Evolutionary conservation across 2,888 invertebrate species (phyloP), one percentile per base, ranked within the genome.

Genomic region (Frankliniella intonsa): DNA sequence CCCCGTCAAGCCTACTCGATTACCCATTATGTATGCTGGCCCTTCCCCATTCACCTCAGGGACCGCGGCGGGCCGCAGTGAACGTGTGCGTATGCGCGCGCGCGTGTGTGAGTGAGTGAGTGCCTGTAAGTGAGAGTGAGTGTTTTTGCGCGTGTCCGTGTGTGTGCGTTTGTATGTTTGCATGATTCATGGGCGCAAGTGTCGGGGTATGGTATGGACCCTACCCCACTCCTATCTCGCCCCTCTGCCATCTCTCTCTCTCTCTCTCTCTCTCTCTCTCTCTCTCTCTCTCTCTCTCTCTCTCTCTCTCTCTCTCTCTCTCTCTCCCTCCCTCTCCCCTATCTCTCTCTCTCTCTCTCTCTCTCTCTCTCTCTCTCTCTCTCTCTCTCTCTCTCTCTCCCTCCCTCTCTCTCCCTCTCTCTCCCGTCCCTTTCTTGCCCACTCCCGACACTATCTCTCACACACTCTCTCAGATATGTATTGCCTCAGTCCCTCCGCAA

Each of bases 121-220:
- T n/a, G 19, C 17, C 7, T n/a, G n/a, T n/a, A 22, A 69, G 69
- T 22, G 69, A n/a, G 69, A n/a, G n/a, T 22, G 69, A 25, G 10
- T 76, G 69, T 69, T n/a, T 69, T 69, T 69, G n/a, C 22, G 69
- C 69, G 22, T 22, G 22, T 76, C 22, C 25, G 22, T 12, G 69
- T 76, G 69, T 76, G 69, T 76, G 69, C 69, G 69, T 76, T 76
- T 76, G 69, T 76, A 22, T 76, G 69, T 76, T 76, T 76, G 69
- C 69, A 76, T 76, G 69, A 76, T 76, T 76, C 69, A 76, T 76
- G 69, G 69, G 69, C 25, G 69, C 69, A 19, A 55, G 22, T 76
- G 69, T 8, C 25, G 22, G 69, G 19, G 19, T 19, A 12, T 55
- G 55, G 14, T 5, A 7, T 19, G 17, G 5, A 5, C 55, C 19